Percentiles rank a stretch among this genome's conserved stretches.
Evolutionary conservation across 2,113 vertebrate genomes (phyloP).

Genomic region (Seriola rivoliana): DNA sequence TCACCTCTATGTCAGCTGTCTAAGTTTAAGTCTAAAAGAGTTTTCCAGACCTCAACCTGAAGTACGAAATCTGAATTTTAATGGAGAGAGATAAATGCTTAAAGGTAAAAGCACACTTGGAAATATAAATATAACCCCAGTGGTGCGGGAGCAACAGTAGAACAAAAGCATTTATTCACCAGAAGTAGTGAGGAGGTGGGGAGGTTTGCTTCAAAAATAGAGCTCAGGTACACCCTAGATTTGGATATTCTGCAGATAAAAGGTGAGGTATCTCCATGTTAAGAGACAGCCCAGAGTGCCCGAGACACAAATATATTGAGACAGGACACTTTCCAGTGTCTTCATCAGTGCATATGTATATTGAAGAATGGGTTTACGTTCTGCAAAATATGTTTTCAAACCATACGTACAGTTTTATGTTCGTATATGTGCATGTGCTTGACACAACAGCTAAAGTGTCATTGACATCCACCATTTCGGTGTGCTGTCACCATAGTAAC

Average conservation of each 20-base stretch:
- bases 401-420: background rate
- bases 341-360: background rate
- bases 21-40: slow-evolving; percentile 10
- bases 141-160: background rate
- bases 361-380: background rate
- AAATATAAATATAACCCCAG: slow-evolving; percentile 25
- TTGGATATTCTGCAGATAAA: slow-evolving; percentile 2
- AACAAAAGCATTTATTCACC: slow-evolving; percentile 16
- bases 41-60: slow-evolving; percentile 1
- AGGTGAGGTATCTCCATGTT: slow-evolving; percentile 9
- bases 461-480: slow-evolving; percentile 38
- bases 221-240: slow-evolving; percentile 5
- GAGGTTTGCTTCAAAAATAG: slow-evolving; percentile 23
- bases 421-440: slow-evolving; percentile 6
- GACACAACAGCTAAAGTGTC: slow-evolving; percentile 38
- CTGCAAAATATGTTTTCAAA: slow-evolving; percentile 7
- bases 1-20: slow-evolving; percentile 16
- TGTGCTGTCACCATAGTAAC: slow-evolving; percentile 67
- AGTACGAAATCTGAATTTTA: slow-evolving; percentile 12
- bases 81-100: background rate
- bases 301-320: slow-evolving; percentile 1
- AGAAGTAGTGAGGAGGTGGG: background rate
- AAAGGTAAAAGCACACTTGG: slow-evolving; percentile 9
- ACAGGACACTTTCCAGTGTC: background rate
- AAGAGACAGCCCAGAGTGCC: background rate